Evolutionary conservation across 2,113 vertebrate species (phyloP), one percentile per base, ranked within the genome.

Genomic region (Prolemur simus): DNA sequence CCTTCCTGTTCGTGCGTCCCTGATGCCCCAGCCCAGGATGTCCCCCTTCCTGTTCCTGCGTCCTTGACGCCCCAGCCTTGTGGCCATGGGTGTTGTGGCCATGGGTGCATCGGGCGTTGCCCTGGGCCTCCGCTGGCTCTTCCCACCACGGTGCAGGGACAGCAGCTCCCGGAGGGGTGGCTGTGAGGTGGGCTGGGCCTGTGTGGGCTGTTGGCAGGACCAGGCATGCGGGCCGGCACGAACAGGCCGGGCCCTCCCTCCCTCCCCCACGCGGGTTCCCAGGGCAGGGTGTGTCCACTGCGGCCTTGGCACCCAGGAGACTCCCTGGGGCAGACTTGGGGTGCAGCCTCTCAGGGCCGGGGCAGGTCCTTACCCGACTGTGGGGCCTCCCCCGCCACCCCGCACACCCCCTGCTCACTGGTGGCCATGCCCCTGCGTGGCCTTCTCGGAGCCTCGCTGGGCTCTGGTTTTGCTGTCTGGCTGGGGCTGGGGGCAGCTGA

Each of bases 81-180:
- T n/a, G n/a, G n/a, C n/a, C n/a, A n/a, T n/a, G n/a, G n/a, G n/a
- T n/a, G n/a, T n/a, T 42, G 42, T 42, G 42, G 20, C 7, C 4
- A 4, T 0, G 15, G n/a, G 3, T 6, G 1, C 37, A 3, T 9
- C 3, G 10, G 32, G 27, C 2, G 7, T 60, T 39, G 18, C 42
- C 52, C 49, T 12, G n/a, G 27, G 18, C 39, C 54, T 14, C 34
- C 1, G 21, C 6, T 20, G 11, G 2, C 12, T 3, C 2, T 17
- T 4, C 42, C 17, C 1, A 1, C 8, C 0, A 8, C 1, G 15
- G 42, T 0, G 9, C 5, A 8, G 52, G 47, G 60, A 25, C 39
- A 15, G 1, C 23, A 0, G 39, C 92, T 23, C 5, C 20, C 6
- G 2, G 1, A 8, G 23, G 1, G 11, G 23, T 8, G 8, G n/a